A percentile compares a stretch with the other conserved stretches of the same genome.
Evolutionary conservation across 1,140 invertebrate species (phyloP).

Genomic region (Leptonema lineaticorne): DNA sequence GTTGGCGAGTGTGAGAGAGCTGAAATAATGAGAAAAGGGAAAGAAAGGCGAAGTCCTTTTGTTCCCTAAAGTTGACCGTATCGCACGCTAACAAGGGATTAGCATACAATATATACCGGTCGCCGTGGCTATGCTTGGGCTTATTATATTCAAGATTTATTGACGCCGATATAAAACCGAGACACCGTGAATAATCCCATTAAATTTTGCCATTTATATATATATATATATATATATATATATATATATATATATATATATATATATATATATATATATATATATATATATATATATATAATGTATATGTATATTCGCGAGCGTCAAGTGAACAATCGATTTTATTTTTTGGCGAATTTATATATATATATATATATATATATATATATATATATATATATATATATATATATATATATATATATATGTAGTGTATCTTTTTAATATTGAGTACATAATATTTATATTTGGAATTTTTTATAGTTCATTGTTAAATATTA

Average conservation of each 20-base stretch:
- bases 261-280: background rate
- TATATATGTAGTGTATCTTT: no score
- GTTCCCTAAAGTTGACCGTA: conserved; percentile 28
- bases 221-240: background rate
- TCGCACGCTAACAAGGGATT: conserved; percentile 35
- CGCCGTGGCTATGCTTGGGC: no score
- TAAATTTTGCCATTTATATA: conserved; percentile 4
- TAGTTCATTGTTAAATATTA: no score
- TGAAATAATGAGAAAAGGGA: no score
- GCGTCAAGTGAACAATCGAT: background rate
- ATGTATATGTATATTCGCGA: background rate
- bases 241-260: background rate
- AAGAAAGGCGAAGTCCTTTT: no score
- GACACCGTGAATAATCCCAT: conserved; percentile 20
- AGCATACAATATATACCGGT: conserved; percentile 33
- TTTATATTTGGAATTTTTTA: no score
- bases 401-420: no score
- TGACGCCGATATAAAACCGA: conserved; percentile 30
- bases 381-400: no score
- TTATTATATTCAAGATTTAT: conserved; percentile 43
- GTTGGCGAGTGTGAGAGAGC: no score
- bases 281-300: background rate
- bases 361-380: no score
- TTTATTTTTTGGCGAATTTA: no score
- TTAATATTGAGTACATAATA: no score